Conservation (phyloP, 2,113 vertebrate genomes). For the Gnathochromis pfefferi region DNA sequence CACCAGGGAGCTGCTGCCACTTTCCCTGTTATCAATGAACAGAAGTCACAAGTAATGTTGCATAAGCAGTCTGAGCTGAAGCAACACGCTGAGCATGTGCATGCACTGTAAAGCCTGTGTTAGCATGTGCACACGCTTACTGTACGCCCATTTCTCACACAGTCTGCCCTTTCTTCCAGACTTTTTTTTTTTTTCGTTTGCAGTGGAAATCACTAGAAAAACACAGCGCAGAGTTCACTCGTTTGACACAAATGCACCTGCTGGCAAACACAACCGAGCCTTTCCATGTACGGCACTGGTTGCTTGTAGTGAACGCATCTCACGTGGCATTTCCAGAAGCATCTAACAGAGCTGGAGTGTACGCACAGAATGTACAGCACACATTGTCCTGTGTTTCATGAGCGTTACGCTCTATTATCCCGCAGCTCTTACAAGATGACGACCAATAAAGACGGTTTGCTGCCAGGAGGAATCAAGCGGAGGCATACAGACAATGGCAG, state of each 20-base stretch:
- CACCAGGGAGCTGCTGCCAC: constrained; percentile 9
- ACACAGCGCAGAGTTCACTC: constrained; percentile 23
- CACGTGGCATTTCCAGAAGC: not conserved
- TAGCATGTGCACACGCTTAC: not conserved
- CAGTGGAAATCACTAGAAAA: constrained; percentile 38
- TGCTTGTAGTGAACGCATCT: not conserved
- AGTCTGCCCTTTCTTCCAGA: constrained; percentile 26
- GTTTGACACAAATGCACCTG: constrained; percentile 38
- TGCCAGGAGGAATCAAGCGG: not conserved
- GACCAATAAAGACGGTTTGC: constrained; percentile 15
- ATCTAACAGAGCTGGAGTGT: not conserved
- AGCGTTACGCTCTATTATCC: constrained; percentile 11
- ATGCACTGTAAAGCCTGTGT: not conserved
- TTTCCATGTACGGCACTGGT: not conserved
- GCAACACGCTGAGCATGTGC: not conserved
- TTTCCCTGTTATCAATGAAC: constrained; percentile 5
- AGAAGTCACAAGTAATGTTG: constrained; percentile 28
- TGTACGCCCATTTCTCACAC: not conserved
- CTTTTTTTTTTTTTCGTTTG: constrained; percentile 18
- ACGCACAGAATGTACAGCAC: not conserved
- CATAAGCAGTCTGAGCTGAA: constrained; percentile 16
- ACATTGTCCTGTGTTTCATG: not conserved
- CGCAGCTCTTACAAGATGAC: not conserved
- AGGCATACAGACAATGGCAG: constrained; percentile 1
- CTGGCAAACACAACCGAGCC: constrained; percentile 44